phyloP scores from a whole-genome alignment of 2,888 invertebrate species.

The Callosobruchus maculatus region DNA sequence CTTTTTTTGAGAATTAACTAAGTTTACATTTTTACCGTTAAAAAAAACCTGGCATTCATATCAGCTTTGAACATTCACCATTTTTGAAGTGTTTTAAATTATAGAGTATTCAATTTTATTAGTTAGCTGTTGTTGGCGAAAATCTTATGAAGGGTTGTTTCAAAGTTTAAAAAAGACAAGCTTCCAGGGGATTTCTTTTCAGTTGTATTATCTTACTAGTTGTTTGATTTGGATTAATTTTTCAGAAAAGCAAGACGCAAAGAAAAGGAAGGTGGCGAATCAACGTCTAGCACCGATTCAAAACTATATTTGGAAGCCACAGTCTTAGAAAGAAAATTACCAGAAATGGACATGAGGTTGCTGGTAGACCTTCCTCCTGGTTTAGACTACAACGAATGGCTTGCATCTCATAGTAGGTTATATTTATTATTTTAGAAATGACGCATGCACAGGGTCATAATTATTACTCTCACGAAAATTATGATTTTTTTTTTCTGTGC shows the following conservation, averaged over 20 bases:
- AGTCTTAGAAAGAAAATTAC: conserved; percentile 88
- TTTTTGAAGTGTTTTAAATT: too few species aligned
- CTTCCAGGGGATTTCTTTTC: too few species aligned
- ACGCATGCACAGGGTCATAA: too few species aligned
- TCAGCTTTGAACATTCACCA: too few species aligned
- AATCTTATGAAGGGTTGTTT: conserved; percentile 36
- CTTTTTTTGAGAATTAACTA: too few species aligned
- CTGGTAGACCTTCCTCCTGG: conserved; percentile 93
- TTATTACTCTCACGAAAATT: too few species aligned
- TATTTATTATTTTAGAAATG: background rate
- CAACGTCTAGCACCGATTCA: conserved; percentile 65
- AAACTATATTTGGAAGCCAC: conserved; percentile 95
- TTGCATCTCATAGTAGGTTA: conserved; percentile 93
- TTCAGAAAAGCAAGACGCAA: conserved; percentile 94
- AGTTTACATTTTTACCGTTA: too few species aligned
- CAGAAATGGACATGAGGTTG: conserved; percentile 90
- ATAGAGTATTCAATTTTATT: too few species aligned
- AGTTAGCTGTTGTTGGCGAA: too few species aligned
- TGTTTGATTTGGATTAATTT: conserved; percentile 46
- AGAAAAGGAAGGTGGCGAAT: conserved; percentile 80
- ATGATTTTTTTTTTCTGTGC: too few species aligned
- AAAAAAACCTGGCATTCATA: too few species aligned
- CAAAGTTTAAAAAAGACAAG: conserved; percentile 57
- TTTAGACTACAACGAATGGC: conserved; percentile 98
- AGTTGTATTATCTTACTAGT: too few species aligned